Conservation (phyloP, 2,113 vertebrate genomes). For the Ochotona curzoniae region DNA sequence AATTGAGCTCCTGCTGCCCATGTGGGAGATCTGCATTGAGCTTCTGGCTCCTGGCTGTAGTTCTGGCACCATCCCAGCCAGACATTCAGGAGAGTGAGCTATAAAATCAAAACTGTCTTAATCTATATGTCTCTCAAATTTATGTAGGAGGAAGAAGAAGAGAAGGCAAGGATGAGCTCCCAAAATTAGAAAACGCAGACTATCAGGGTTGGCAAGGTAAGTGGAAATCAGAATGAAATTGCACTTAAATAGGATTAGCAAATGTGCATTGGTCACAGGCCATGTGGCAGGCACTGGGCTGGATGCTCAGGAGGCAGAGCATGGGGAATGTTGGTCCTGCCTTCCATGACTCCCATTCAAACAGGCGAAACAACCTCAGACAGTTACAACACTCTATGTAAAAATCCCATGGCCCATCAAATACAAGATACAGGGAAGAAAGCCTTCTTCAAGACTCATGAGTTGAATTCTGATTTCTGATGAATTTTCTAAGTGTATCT, state of each 20-base stretch:
- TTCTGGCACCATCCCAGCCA: too few relatives aligned
- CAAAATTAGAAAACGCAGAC: too few relatives aligned
- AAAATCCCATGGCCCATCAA: rapidly evolving
- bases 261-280: background rate
- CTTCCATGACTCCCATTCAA: background rate
- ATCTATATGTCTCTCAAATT: too few relatives aligned
- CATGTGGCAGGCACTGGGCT: background rate
- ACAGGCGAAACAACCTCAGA: background rate
- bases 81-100: too few relatives aligned
- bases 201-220: background rate
- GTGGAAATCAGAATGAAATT: background rate
- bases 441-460: background rate
- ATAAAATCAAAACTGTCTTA: too few relatives aligned
- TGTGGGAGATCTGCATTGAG: too few relatives aligned
- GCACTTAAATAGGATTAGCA: background rate
- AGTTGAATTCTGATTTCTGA: background rate
- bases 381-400: background rate
- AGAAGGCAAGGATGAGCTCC: background rate
- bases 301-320: background rate
- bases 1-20: too few relatives aligned
- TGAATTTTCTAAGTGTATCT: background rate
- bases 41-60: too few relatives aligned
- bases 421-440: background rate
- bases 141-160: background rate
- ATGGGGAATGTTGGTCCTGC: background rate